Conservation (phyloP, 2,113 vertebrate genomes). For the Festucalex cinctus region DNA sequence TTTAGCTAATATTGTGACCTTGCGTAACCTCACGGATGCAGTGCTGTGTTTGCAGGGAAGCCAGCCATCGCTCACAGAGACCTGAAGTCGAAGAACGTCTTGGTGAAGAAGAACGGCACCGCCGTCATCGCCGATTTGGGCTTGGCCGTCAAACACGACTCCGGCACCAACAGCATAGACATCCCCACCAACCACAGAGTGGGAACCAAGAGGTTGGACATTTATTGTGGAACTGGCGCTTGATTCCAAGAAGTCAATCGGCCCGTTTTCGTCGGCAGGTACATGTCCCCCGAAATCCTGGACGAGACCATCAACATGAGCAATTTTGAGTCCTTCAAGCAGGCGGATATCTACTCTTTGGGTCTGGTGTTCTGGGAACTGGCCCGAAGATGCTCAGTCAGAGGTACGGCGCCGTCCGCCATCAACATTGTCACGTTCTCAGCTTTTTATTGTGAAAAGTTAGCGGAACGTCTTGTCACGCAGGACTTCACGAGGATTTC, state of each 20-base stretch:
- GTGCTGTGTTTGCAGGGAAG: conserved; percentile 77
- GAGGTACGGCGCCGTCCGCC: conserved; percentile 73
- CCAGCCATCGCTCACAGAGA: conserved; percentile 96
- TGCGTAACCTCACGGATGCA: neutral
- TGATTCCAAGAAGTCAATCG: conserved; percentile 29
- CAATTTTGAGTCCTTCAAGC: conserved; percentile 95
- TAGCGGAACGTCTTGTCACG: neutral
- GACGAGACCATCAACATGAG: conserved; percentile 86
- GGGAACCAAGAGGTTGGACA: conserved; percentile 88
- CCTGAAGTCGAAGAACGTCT: conserved; percentile 96
- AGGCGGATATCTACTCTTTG: conserved; percentile 90
- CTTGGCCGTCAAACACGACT: conserved; percentile 93
- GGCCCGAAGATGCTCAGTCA: conserved; percentile 84
- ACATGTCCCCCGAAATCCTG: conserved; percentile 97
- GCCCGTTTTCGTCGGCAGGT: conserved; percentile 77
- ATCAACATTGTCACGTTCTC: conserved; percentile 2
- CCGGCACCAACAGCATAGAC: conserved; percentile 85
- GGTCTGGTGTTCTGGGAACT: conserved; percentile 97
- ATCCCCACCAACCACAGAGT: conserved; percentile 90
- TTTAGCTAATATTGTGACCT: too few relatives aligned
- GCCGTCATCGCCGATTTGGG: conserved; percentile 95
- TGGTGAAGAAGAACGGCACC: conserved; percentile 91
- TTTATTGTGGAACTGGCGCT: neutral
- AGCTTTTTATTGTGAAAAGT: neutral
- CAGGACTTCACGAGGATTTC: conserved; percentile 91